Percentiles rank a stretch among this genome's conserved stretches.
Evolutionary conservation across 1,140 invertebrate genomes (phyloP).

Genomic region (Cryptotermes secundus): DNA sequence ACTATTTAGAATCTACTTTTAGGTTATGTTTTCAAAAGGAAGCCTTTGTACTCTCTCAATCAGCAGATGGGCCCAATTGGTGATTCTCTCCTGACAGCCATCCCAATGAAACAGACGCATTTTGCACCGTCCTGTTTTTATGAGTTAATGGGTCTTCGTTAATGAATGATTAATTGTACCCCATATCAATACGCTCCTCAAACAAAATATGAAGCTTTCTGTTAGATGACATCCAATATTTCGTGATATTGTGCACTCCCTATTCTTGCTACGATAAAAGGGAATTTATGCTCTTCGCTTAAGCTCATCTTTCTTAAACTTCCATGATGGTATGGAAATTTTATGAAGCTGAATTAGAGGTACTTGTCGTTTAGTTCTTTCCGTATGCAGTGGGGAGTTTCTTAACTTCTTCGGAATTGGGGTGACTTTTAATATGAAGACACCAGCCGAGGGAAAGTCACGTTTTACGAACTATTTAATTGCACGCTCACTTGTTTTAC

Average conservation of each 20-base stretch:
- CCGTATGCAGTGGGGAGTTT: not conserved
- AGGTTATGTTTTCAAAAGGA: too few relatives aligned
- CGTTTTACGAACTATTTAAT: slow-evolving; percentile 15
- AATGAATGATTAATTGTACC: not conserved
- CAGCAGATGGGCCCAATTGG: too few relatives aligned
- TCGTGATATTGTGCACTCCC: not conserved
- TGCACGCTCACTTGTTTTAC: not conserved
- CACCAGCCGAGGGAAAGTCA: not conserved
- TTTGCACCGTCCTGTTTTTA: not conserved
- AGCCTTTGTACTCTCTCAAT: too few relatives aligned
- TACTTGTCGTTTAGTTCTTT: not conserved
- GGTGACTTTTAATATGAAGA: not conserved
- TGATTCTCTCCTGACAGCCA: too few relatives aligned
- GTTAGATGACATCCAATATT: not conserved
- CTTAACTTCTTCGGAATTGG: not conserved
- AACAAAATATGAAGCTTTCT: not conserved
- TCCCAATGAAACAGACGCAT: not conserved
- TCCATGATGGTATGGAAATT: not conserved
- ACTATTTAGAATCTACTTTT: too few relatives aligned
- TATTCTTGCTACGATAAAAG: not conserved
- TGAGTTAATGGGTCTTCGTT: not conserved
- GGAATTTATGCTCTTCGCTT: not conserved
- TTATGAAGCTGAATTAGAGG: not conserved
- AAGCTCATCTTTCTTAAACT: not conserved
- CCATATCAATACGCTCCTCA: not conserved